phyloP scores from a whole-genome alignment of 2,797 vertebrate species.

The Pampus argenteus region DNA sequence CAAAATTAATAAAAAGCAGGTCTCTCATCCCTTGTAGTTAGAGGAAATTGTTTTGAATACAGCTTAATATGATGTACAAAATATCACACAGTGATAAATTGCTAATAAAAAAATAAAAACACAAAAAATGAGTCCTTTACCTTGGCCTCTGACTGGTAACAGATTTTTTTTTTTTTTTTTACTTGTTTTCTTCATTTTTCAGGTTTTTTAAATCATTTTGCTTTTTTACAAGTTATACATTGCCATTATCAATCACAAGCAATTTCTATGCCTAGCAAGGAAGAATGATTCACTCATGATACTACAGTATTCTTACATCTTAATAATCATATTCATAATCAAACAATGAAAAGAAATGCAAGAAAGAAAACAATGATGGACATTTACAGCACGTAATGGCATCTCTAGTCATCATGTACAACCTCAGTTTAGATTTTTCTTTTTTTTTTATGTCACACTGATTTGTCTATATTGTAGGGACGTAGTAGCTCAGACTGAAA shows the following conservation, averaged over 20 bases:
- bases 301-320: slow-evolving; percentile 85
- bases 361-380: slow-evolving; percentile 76
- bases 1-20: slow-evolving; percentile 86
- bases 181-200: slow-evolving; percentile 59
- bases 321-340: slow-evolving; percentile 78
- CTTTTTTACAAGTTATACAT: slow-evolving; percentile 79
- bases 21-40: slow-evolving; percentile 85
- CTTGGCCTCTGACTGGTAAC: slow-evolving; percentile 84
- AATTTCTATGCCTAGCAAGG: slow-evolving; percentile 84
- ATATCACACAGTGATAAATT: slow-evolving; percentile 96
- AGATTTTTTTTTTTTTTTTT: slow-evolving; percentile 50
- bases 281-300: slow-evolving; percentile 82
- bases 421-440: slow-evolving; percentile 51
- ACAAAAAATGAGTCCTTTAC: slow-evolving; percentile 83
- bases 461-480: slow-evolving; percentile 67
- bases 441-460: slow-evolving; percentile 55
- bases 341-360: slow-evolving; percentile 70
- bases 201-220: slow-evolving; percentile 63
- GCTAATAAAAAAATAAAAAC: slow-evolving; percentile 87
- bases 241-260: slow-evolving; percentile 86
- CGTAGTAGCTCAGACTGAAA: slow-evolving; percentile 28
- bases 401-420: slow-evolving; percentile 77
- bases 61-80: slow-evolving; percentile 89
- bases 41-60: slow-evolving; percentile 86
- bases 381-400: slow-evolving; percentile 81